These are phyloP conservation scores for Pentamera pediparva DNA, from an alignment of 53 echinoderm and acorn worm species.

Conservation along the genomic window DNA sequence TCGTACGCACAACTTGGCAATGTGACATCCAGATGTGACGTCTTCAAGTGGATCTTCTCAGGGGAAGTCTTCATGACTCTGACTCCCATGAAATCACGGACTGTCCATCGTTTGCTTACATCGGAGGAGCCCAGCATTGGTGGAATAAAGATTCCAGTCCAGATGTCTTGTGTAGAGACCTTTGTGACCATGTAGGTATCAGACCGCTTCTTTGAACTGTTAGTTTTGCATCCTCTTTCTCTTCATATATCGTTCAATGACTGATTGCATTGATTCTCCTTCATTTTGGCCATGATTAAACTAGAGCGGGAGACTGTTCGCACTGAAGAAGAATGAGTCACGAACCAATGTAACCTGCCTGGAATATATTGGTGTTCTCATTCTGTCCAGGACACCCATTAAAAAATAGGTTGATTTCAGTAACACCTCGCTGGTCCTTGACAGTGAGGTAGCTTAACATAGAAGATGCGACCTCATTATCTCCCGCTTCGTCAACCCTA, in stretches of 20 bases:
- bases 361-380: slow-evolving; percentile 53
- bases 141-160: not conserved
- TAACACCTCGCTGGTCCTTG: slow-evolving; percentile 1
- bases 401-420: slow-evolving; percentile 36
- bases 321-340: no score
- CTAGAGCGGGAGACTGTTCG: slow-evolving; percentile 33
- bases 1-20: not conserved
- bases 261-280: slow-evolving; percentile 47
- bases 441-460: slow-evolving; percentile 21
- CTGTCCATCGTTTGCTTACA: not conserved
- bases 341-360: no score
- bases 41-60: not conserved
- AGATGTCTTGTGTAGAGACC: not conserved
- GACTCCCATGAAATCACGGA: not conserved
- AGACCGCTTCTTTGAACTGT: no score
- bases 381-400: slow-evolving; percentile 67
- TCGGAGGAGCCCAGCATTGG: not conserved
- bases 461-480: slow-evolving; percentile 49
- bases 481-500: slow-evolving; percentile 37
- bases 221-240: not conserved
- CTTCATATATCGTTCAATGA: not conserved
- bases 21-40: not conserved
- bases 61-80: not conserved
- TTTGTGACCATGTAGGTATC: not conserved
- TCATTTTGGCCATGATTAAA: slow-evolving; percentile 63